A percentile compares a stretch with the other conserved stretches of the same genome.
phyloP scores from a whole-genome alignment of 1,140 invertebrate genomes.

The Penaeus chinensis region DNA sequence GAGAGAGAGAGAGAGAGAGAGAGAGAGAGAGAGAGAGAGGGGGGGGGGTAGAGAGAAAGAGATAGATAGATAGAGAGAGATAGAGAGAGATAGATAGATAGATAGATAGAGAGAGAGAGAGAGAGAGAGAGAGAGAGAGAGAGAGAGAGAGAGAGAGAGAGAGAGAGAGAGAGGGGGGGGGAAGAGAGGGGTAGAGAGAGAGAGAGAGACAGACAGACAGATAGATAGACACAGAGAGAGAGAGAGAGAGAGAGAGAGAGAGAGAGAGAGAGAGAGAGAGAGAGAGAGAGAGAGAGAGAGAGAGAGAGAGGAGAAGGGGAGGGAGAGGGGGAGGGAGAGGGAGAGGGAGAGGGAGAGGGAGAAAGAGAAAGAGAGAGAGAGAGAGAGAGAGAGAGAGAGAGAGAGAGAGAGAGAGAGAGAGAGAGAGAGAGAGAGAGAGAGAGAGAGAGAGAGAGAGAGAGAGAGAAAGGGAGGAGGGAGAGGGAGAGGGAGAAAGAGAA shows the following conservation, averaged over 20 bases:
- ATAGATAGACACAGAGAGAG: neutral
- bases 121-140: neutral
- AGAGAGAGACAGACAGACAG: neutral
- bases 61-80: no score
- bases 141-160: neutral
- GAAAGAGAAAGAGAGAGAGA: no score
- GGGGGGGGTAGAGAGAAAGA: neutral
- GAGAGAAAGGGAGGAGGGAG: slow-evolving; percentile 7
- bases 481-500: slow-evolving; percentile 1
- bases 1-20: neutral
- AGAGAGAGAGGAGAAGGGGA: neutral
- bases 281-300: no score
- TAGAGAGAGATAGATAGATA: no score
- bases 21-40: neutral
- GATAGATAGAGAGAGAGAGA: no score
- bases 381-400: no score
- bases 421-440: no score
- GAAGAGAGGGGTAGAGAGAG: neutral
- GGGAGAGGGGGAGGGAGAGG: no score
- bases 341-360: no score
- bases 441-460: slow-evolving; percentile 9
- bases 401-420: no score
- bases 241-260: no score
- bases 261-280: neutral
- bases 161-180: neutral